These are phyloP conservation scores for Tribolium freemani DNA, from an alignment of 2,888 invertebrate genomes.

Conservation along the genomic window DNA sequence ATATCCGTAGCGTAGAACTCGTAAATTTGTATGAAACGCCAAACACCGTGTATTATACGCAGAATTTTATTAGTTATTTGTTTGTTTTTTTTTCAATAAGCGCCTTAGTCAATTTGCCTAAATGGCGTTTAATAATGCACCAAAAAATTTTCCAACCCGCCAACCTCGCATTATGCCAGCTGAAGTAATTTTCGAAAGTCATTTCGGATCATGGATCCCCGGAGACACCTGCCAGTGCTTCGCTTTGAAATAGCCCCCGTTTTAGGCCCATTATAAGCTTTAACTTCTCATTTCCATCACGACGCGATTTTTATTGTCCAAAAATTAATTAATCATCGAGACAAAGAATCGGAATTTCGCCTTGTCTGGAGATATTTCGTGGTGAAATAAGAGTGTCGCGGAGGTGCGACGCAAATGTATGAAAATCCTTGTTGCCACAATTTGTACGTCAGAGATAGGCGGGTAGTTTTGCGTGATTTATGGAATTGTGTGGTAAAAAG, in stretches of 20 bases:
- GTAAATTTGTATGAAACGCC: no score
- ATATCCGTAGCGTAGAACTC: no score
- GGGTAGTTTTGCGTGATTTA: constrained; percentile 15
- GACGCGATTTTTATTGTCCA: background rate
- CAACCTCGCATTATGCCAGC: no score
- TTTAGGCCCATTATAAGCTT: background rate
- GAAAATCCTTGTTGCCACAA: constrained; percentile 8
- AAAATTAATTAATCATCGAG: background rate
- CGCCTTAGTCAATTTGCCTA: background rate
- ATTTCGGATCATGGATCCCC: background rate
- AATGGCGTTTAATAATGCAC: background rate
- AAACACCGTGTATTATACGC: no score
- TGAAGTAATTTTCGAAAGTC: background rate
- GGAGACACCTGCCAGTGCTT: background rate
- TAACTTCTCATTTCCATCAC: background rate
- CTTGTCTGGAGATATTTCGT: background rate
- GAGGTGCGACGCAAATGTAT: background rate
- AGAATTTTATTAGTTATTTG: no score
- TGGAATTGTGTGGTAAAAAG: constrained; percentile 8
- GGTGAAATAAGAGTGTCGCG: background rate
- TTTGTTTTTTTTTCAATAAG: no score
- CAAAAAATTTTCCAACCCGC: background rate
- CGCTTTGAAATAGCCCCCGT: background rate
- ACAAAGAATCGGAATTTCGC: background rate
- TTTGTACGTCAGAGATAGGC: constrained; percentile 2